These are phyloP conservation scores for Ceramica pisi DNA, from an alignment of 2,888 invertebrate genomes.

Conservation along the genomic window DNA sequence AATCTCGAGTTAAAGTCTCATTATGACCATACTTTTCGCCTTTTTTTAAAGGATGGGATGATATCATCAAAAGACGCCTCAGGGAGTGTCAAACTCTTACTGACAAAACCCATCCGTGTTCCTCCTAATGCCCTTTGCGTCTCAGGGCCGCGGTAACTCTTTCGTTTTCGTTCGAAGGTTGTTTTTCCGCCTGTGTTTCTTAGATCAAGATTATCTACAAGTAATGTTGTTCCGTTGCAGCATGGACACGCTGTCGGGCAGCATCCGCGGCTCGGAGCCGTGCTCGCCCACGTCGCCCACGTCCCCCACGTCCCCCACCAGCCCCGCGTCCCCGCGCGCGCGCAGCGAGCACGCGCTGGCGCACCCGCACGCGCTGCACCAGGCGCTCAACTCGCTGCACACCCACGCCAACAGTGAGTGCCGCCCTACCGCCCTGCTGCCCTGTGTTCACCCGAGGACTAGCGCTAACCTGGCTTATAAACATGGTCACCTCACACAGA, in stretches of 20 bases:
- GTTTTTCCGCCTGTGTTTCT: too few relatives aligned
- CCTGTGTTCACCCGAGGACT: background rate
- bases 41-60: too few relatives aligned
- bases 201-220: too few relatives aligned
- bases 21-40: too few relatives aligned
- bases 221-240: constrained; percentile 80
- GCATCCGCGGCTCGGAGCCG: constrained; percentile 97
- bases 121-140: too few relatives aligned
- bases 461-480: background rate
- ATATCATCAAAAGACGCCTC: too few relatives aligned
- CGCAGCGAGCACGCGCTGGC: constrained; percentile 82
- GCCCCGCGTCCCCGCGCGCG: constrained; percentile 90
- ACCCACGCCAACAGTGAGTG: constrained; percentile 36
- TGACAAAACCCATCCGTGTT: too few relatives aligned
- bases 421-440: background rate
- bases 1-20: too few relatives aligned
- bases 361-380: constrained; percentile 76
- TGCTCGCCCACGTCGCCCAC: constrained; percentile 96
- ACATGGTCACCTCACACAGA: background rate
- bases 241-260: constrained; percentile 98
- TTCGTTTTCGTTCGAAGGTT: too few relatives aligned
- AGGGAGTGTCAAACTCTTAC: too few relatives aligned
- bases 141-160: too few relatives aligned
- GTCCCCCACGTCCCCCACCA: constrained; percentile 92
- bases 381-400: constrained; percentile 77